Base-by-base conservation (phyloP, 2,797 vertebrate genomes). In the Synanceia verrucosa region DNA sequence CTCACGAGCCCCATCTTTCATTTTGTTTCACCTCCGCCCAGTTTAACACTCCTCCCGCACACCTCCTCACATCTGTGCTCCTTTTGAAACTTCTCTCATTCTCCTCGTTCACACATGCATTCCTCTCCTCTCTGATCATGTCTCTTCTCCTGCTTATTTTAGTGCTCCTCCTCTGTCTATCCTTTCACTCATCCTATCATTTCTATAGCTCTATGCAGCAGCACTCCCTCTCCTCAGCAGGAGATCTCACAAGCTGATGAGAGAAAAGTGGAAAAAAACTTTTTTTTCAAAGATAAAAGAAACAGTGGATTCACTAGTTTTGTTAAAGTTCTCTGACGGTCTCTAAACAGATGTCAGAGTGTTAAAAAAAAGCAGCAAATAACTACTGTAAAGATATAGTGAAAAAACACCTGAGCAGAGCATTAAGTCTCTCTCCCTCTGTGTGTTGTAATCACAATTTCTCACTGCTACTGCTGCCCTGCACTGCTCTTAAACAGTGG, bases 251-350 rank as follows among this genome's bases (percentile, higher is more conserved):
- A 47, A 9, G 48, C 13, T 24, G n/a, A 55, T 59, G 26, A 71
- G 46, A 71, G 26, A 64, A 53, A 28, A 11, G 48, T 2, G 5
- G 44, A 60, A 71, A 69, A 69, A 65, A 7, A 56, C 18, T 16
- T 46, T 51, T 73, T 65, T 26, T 3, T 33, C 9, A 11, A 4
- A 76, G 36, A 59, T 41, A 12, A 44, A 74, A 51, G 28, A 68
- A 66, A 74, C 24, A 0, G 23, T 21, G 19, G 37, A 65, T 63
- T 50, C 1, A 14, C 11, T 48, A 61, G 59, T 19, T 56, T 65
- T 75, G 59, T 78, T 64, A 63, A 76, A 24, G 39, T n/a, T n/a
- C n/a, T n/a, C n/a, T n/a, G n/a, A n/a, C n/a, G 39, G 1, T 41
- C 18, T 41, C 39, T n/a, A 41, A 18, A 41, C 4, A 6, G 39